Evolutionary conservation across 2,113 vertebrate species (phyloP), one percentile per base, ranked within the genome.

Genomic region (Lophotis ruficrista): DNA sequence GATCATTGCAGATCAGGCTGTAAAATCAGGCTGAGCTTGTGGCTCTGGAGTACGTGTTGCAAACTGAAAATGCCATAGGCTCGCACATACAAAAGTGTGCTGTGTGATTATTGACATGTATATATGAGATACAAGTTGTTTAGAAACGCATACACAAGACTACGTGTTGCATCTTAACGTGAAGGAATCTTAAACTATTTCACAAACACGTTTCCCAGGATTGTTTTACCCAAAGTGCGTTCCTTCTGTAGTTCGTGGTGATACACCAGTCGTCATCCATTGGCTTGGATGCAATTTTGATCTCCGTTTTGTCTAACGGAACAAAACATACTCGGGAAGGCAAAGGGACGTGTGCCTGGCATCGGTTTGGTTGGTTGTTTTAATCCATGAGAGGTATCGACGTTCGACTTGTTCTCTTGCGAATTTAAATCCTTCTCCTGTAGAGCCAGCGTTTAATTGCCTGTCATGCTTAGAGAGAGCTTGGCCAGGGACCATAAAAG

Each of bases 131-230:
- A 31, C 3, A 65, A 64, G 31, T 64, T 61, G 10, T 41, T 41
- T n/a, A 80, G 54, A 70, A 61, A 33, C 10, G 12, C 5, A 4
- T 27, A 10, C 45, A 21, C 4, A 15, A 43, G 51, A 24, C 20
- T 24, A 0, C 0, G 0, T 15, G 18, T 66, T 37, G 4, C 37
- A 33, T 72, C 37, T 47, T 64, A 41, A 41, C 7, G 2, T 10
- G 14, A 25, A 57, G 16, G 17, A 13, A 57, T 72, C 47, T 84
- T 38, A 64, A 89, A 68, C 30, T 58, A 1, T 43, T 77, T 57
- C 19, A 20, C 30, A 27, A 81, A 50, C 18, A 35, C 1, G 0
- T 62, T 85, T 79, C 30, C 91, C 66, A 25, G 50, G 45, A 23
- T 2, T 57, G 30, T 81, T 91, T 82, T 21, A n/a, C 16, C 35